Percentiles rank a stretch among this genome's conserved stretches.
phyloP scores from a whole-genome alignment of 2,113 vertebrate species.

The Amphiprion ocellaris region DNA sequence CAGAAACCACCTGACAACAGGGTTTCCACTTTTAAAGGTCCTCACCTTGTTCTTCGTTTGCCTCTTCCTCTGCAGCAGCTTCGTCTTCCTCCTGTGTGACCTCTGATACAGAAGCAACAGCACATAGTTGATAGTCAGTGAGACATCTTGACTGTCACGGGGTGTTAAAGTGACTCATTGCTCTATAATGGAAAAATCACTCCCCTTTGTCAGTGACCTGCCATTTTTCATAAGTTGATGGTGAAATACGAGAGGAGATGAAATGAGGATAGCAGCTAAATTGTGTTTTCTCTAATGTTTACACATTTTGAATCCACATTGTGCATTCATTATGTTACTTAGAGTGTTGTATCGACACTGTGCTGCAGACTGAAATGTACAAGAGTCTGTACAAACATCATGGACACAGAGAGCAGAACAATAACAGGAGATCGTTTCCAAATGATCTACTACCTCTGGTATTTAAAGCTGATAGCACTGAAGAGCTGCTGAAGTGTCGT shows the following conservation, averaged over 20 bases:
- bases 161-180: constrained; percentile 3
- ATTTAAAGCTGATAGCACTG: constrained; percentile 43
- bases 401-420: not conserved
- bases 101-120: constrained; percentile 43
- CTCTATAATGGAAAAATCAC: not conserved
- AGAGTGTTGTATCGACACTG: not conserved
- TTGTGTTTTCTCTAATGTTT: not conserved
- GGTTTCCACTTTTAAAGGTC: not conserved
- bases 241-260: not conserved
- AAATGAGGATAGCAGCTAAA: too few species aligned
- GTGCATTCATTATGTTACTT: too few species aligned
- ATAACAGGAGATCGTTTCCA: not conserved
- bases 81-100: constrained; percentile 43
- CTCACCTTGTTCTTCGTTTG: constrained; percentile 53
- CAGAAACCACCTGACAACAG: not conserved
- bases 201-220: not conserved
- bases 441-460: constrained; percentile 52
- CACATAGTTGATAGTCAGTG: constrained; percentile 7
- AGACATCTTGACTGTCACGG: not conserved
- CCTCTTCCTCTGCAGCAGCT: constrained; percentile 51
- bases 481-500: constrained; percentile 6
- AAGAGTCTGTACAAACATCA: not conserved
- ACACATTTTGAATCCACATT: too few species aligned
- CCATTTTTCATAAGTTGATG: not conserved
- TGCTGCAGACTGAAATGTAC: not conserved